Evolutionary conservation across 2,797 vertebrate genomes (phyloP).

Genomic region (Acipenser oxyrinchus): DNA sequence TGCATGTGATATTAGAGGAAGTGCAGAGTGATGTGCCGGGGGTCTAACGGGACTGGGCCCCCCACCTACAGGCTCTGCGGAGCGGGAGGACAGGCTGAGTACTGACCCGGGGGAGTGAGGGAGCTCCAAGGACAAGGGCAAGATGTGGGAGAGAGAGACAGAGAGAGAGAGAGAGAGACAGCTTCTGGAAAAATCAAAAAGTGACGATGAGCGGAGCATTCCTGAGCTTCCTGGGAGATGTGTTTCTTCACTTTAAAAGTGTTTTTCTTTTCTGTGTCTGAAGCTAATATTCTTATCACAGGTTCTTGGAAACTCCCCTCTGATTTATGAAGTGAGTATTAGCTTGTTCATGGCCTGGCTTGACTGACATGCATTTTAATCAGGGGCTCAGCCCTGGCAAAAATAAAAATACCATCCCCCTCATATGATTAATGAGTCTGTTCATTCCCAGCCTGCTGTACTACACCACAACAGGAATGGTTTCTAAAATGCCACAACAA

Average conservation of each 20-base stretch:
- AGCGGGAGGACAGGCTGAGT: neutral
- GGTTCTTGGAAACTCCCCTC: conserved; percentile 37
- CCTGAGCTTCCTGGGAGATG: neutral
- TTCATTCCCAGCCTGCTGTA: neutral
- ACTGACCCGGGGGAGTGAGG: neutral
- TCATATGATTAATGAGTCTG: too few species aligned
- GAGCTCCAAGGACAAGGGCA: neutral
- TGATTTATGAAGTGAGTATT: conserved; percentile 17
- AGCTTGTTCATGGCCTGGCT: conserved; percentile 38
- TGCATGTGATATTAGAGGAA: conserved; percentile 37
- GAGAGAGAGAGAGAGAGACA: neutral
- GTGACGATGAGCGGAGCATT: neutral
- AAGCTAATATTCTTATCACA: conserved; percentile 49
- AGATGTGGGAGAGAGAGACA: neutral
- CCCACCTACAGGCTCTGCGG: conserved; percentile 2
- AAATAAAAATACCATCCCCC: neutral
- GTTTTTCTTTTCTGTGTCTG: conserved; percentile 16
- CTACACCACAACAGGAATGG: neutral
- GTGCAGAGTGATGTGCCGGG: conserved; percentile 46
- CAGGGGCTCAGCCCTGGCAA: neutral
- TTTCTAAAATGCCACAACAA: neutral
- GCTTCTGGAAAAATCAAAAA: neutral
- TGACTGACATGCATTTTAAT: neutral
- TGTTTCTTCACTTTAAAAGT: neutral
- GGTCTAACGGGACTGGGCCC: neutral